Percentiles rank a stretch among this genome's conserved stretches.
phyloP scores from a whole-genome alignment of 2,888 invertebrate genomes.

The Cosmia pyralina region DNA sequence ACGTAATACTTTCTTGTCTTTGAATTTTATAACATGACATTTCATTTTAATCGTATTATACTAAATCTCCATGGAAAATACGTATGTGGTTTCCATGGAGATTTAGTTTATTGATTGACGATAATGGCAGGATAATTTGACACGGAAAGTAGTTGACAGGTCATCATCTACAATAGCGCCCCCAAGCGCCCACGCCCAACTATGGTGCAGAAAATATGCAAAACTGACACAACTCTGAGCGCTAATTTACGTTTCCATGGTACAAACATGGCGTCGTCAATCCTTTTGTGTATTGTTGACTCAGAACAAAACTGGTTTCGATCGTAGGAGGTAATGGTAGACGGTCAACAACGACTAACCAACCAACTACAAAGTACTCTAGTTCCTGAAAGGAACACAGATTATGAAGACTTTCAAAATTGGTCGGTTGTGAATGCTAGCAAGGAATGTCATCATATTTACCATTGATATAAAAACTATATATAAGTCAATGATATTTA shows the following conservation, averaged over 20 bases:
- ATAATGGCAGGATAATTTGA: no score
- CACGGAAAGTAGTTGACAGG: no score
- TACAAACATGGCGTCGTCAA: slow-evolving; percentile 44
- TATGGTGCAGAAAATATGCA: slow-evolving; percentile 15
- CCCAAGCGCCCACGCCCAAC: no score
- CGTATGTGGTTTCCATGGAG: no score
- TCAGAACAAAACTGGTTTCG: slow-evolving; percentile 61
- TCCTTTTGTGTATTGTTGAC: slow-evolving; percentile 60
- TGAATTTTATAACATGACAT: no score
- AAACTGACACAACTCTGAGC: slow-evolving; percentile 15
- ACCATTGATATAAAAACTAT: no score
- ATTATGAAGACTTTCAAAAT: slow-evolving; percentile 12
- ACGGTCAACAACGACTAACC: slow-evolving; percentile 46
- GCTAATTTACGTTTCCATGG: slow-evolving; percentile 40
- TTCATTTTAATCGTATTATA: no score
- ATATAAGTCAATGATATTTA: no score
- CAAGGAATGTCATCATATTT: slow-evolving; percentile 41
- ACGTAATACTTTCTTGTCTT: no score
- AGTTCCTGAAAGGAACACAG: not conserved
- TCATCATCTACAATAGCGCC: no score
- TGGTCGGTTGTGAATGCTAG: slow-evolving; percentile 21
- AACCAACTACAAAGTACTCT: slow-evolving; percentile 36
- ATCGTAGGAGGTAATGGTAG: slow-evolving; percentile 36
- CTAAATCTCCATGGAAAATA: no score
- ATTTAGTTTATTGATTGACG: no score